Conservation (phyloP, 2,113 vertebrate species). For the Onychostoma macrolepis region DNA sequence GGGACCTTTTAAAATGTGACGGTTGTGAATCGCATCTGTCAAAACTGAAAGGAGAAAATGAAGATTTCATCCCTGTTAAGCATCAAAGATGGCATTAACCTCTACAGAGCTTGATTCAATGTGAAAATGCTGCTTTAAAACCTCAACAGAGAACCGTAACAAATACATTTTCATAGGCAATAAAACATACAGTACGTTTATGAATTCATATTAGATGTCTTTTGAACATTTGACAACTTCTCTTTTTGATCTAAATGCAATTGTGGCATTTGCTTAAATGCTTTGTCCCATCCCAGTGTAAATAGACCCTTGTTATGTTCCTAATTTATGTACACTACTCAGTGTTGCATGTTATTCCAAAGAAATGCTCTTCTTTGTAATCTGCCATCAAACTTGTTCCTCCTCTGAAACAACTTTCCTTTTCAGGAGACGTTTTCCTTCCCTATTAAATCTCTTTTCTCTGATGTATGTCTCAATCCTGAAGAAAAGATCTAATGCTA, state of each 20-base stretch:
- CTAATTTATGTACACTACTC: neutral
- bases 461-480: neutral
- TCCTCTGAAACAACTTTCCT: neutral
- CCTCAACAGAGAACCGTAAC: neutral
- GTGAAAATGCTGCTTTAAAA: neutral
- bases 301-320: neutral
- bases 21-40: conserved; percentile 29
- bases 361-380: neutral
- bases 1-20: conserved; percentile 30
- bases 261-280: neutral
- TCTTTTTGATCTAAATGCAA: neutral
- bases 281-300: neutral
- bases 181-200: neutral
- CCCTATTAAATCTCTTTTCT: neutral
- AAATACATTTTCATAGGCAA: neutral
- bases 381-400: neutral
- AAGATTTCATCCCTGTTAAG: conserved; percentile 34
- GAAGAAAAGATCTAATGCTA: neutral
- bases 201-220: neutral
- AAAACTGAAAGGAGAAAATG: conserved; percentile 23
- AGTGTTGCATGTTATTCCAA: neutral
- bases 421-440: neutral
- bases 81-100: conserved; percentile 23
- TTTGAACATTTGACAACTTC: neutral
- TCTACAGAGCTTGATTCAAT: neutral